Evolutionary conservation across 2,113 vertebrate genomes (phyloP).

Genomic region (Phrynosoma blainvillii): DNA sequence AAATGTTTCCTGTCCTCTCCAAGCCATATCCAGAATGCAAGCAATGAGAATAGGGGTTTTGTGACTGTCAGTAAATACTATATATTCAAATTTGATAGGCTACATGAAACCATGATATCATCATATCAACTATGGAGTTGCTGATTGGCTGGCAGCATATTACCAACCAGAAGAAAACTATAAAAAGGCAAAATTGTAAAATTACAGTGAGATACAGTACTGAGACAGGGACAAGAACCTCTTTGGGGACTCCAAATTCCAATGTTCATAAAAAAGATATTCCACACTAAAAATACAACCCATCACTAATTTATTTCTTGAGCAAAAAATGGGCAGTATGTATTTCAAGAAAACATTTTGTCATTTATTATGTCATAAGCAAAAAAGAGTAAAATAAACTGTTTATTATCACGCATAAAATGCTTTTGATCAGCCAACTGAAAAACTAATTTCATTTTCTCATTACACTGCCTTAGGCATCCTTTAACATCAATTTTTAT

Average conservation of each 20-base stretch:
- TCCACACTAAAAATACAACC: neutral
- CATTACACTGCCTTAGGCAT: slow-evolving; percentile 94
- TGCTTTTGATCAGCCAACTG: slow-evolving; percentile 99
- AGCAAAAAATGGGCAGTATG: slow-evolving; percentile 55
- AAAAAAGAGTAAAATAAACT: slow-evolving; percentile 91
- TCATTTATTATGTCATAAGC: slow-evolving; percentile 83
- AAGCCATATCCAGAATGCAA: neutral
- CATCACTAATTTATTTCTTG: neutral
- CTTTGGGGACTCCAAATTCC: neutral
- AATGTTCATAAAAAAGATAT: neutral
- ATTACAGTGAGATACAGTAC: neutral
- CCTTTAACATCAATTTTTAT: slow-evolving; percentile 97
- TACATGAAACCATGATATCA: neutral
- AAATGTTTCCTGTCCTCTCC: too few relatives aligned
- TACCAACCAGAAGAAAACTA: neutral
- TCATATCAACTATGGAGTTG: neutral
- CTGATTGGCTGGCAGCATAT: neutral
- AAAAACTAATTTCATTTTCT: slow-evolving; percentile 99
- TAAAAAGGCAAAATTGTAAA: neutral
- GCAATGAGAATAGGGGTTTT: too few relatives aligned
- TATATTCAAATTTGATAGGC: neutral
- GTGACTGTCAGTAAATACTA: too few relatives aligned
- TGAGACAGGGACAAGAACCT: neutral
- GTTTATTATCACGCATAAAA: slow-evolving; percentile 99
- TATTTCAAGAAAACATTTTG: slow-evolving; percentile 77